phyloP scores from a whole-genome alignment of 35 echinoderm and acorn worm species.

The Lytechinus pictus region DNA sequence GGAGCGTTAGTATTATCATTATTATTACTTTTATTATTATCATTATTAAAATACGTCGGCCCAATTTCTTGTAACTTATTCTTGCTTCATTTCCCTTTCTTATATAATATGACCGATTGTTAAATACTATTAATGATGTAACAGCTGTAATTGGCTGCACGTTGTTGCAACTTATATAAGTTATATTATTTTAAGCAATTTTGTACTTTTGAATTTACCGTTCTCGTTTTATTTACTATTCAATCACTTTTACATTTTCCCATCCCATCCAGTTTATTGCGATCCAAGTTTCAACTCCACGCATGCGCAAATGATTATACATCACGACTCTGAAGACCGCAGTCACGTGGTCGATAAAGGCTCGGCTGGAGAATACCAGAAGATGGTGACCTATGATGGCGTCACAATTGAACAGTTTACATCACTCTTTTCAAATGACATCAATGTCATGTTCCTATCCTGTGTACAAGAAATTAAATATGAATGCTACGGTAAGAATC shows the following conservation, averaged over 20 bases:
- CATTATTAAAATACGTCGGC: too few species aligned
- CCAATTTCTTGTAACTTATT: too few species aligned
- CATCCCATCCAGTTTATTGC: conserved; percentile 37
- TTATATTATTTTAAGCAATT: too few species aligned
- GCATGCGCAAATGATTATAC: conserved; percentile 60
- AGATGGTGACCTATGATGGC: conserved; percentile 65
- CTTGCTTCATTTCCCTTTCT: too few species aligned
- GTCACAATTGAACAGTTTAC: conserved; percentile 60
- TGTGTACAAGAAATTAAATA: conserved; percentile 62
- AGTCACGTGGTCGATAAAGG: conserved; percentile 52
- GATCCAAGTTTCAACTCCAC: conserved; percentile 65
- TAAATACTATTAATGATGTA: too few species aligned
- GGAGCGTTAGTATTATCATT: too few species aligned
- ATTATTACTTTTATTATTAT: too few species aligned
- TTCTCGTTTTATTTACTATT: too few species aligned
- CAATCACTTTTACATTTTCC: background rate
- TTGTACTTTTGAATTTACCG: too few species aligned
- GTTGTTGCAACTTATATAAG: too few species aligned
- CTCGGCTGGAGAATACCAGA: conserved; percentile 50
- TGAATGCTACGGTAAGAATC: conserved; percentile 67
- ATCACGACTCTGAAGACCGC: conserved; percentile 61
- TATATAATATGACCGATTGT: too few species aligned
- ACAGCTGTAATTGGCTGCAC: too few species aligned
- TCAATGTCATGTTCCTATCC: conserved; percentile 28
- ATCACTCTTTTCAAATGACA: conserved; percentile 48